Base-by-base conservation (phyloP, 2,888 invertebrate genomes). In the Hemithea aestivaria region DNA sequence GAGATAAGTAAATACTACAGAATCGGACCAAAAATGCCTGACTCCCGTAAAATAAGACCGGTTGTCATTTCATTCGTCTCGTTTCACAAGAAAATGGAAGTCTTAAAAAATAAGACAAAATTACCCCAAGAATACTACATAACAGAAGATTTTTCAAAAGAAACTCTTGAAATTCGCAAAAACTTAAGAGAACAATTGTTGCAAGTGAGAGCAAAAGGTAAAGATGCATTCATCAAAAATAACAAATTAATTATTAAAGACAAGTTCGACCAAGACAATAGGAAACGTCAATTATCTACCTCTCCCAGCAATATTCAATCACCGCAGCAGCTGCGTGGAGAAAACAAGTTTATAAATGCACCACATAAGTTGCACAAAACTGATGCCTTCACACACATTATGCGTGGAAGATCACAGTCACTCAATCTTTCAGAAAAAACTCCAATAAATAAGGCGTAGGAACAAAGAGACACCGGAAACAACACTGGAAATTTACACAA, bases 71-170 rank as follows among this genome's bases (percentile, higher is more conserved):
- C 32, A 5, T 31, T 46, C 3, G 37, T 37, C 5, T 30, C 40
- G 7, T 22, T 10, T 6, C 20, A 21, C n/a, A 40, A 44, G 10
- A 50, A 35, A 29, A 16, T 30, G 22, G 29, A 35, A 29, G 34
- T 50, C n/a, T 8, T 50, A 8, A 46, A 31, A 42, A 44, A 38
- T 16, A 49, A 44, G 29, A 39, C 4, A 1, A 36, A 46, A 11
- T 34, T 41, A 34, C 33, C 35, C 1, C n/a, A 35, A 24, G 6
- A 23, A 2, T 40, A 34, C 1, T 49, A 45, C 11, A 35, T 46
- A 6, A 46, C 46, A 0, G 39, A 46, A 29, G 49, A 46, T 21
- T 49, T 39, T 16, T 36, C 49, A 1, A 49, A 46, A 32, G 41
- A 44, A 44, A 41, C 34, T 0, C 4, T 44, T 5, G 30, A 40